Evolutionary conservation across 2,113 vertebrate genomes (phyloP).

Genomic region (Melanocharis versteri): DNA sequence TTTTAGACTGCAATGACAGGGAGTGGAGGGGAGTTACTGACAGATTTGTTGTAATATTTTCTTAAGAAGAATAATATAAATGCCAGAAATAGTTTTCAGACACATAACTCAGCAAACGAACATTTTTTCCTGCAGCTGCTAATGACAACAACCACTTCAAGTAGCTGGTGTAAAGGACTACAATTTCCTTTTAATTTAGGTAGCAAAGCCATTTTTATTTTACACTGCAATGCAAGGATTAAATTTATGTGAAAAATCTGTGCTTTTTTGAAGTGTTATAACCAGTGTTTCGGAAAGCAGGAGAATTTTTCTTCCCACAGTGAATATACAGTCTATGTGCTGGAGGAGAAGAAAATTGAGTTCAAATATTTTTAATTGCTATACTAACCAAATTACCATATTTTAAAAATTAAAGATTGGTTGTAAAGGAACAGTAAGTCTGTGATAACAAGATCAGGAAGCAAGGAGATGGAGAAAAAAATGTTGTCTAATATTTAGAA

Average conservation of each 20-base stretch:
- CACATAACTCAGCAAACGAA: neutral
- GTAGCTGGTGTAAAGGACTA: neutral
- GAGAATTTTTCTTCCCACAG: neutral
- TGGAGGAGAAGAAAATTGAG: neutral
- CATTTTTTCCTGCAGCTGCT: neutral
- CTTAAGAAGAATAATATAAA: neutral
- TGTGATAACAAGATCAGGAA: fast-evolving
- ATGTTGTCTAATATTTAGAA: neutral
- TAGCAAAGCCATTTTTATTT: neutral
- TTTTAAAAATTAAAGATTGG: neutral
- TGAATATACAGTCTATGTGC: neutral
- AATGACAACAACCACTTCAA: neutral
- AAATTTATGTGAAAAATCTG: neutral
- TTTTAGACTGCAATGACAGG: neutral
- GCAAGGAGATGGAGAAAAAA: neutral
- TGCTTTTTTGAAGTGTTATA: neutral
- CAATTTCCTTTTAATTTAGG: neutral
- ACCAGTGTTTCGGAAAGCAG: neutral
- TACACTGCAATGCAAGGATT: neutral
- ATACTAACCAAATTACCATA: neutral
- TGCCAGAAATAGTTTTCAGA: neutral
- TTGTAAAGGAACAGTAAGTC: neutral
- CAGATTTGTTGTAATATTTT: neutral
- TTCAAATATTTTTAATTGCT: neutral
- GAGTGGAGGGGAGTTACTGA: neutral